phyloP scores from a whole-genome alignment of 2,113 vertebrate species.

The Sinocyclocheilus grahami region DNA sequence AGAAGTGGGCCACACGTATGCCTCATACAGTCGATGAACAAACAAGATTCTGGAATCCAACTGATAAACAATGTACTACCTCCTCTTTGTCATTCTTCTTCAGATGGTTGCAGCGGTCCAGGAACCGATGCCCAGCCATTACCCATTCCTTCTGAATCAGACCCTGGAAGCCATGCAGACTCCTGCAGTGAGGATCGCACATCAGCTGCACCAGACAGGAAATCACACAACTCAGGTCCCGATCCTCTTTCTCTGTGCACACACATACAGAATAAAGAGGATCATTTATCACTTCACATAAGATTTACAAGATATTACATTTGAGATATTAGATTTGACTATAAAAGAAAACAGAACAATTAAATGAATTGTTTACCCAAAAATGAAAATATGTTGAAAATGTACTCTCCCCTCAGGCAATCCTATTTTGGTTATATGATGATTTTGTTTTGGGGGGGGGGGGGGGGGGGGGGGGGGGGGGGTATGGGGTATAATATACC shows the following conservation, averaged over 20 bases:
- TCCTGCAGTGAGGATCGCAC: constrained; percentile 92
- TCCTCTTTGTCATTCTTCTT: constrained; percentile 90
- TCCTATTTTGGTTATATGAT: no score
- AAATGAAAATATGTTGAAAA: not conserved
- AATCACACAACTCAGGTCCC: constrained; percentile 90
- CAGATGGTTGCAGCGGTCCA: constrained; percentile 96
- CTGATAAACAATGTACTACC: constrained; percentile 69
- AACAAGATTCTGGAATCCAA: not conserved
- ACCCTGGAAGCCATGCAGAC: constrained; percentile 90
- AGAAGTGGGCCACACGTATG: not conserved
- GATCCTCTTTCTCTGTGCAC: constrained; percentile 88
- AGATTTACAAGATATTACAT: not conserved
- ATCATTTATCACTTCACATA: not conserved
- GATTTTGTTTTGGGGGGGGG: no score
- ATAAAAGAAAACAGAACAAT: not conserved
- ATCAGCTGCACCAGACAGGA: constrained; percentile 93
- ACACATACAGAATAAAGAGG: constrained; percentile 22
- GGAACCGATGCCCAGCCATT: constrained; percentile 93
- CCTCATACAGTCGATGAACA: not conserved
- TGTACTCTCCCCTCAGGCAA: no score
- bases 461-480: no score
- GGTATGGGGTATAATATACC: no score
- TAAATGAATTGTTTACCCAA: no score
- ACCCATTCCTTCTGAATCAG: constrained; percentile 99
- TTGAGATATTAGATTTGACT: not conserved